Evolutionary conservation across 2,797 vertebrate genomes (phyloP).

Genomic region (Lacerta agilis): DNA sequence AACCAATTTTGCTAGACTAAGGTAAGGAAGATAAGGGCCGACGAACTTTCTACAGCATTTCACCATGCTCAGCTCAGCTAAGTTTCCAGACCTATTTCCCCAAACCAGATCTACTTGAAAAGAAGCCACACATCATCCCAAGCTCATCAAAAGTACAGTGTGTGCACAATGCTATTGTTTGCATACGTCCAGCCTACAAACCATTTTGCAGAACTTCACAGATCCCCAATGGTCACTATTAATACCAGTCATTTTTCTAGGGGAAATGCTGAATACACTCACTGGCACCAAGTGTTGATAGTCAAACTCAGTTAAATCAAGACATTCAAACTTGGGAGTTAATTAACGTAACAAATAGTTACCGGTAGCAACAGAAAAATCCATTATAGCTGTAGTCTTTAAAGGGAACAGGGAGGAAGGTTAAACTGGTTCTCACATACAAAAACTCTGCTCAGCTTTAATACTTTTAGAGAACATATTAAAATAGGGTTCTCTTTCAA

Average conservation of each 20-base stretch:
- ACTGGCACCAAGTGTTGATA: constrained; percentile 24
- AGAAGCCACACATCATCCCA: background rate
- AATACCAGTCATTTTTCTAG: background rate
- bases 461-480: constrained; percentile 11
- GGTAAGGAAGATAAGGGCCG: too few species aligned
- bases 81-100: background rate
- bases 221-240: background rate
- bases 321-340: constrained; percentile 42
- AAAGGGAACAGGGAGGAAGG: constrained; percentile 1
- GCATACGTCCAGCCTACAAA: background rate
- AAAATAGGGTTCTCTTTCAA: constrained; percentile 31
- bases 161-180: background rate
- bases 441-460: constrained; percentile 14
- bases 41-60: background rate
- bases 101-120: background rate
- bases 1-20: too few species aligned
- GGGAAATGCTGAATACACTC: background rate
- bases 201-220: background rate
- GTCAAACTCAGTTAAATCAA: too few species aligned
- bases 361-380: constrained; percentile 38
- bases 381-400: background rate
- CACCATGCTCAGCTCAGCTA: background rate
- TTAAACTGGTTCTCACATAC: background rate
- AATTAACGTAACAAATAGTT: constrained; percentile 30
- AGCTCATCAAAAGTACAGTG: background rate